Base-by-base conservation (phyloP, 2,888 invertebrate genomes). In the Argyra leucocephala region DNA sequence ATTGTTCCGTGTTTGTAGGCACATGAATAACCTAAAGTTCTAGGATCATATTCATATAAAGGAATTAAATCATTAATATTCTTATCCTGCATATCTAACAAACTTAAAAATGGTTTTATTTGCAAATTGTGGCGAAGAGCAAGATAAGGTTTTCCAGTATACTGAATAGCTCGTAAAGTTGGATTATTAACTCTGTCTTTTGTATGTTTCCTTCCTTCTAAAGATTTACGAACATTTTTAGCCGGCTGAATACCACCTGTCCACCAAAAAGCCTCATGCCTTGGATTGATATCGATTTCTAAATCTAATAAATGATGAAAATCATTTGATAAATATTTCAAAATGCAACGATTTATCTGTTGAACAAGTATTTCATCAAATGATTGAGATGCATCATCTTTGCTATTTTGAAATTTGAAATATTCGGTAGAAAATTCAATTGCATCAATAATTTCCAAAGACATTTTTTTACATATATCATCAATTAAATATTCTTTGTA, bases 191-290 rank as follows among this genome's bases (percentile, higher is more conserved):
- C 77, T 24, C 76, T 75, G 1, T 81, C 74, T 72, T 82, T 81
- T 6, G 79, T 72, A 79, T 80, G 82, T 36, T 72, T 67, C 10
- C 72, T 74, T 62, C 80, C 74, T 68, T 78, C 75, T 66, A 83
- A 81, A 69, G 78, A 77, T 67, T 79, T 80, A 1, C 80, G 72
- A 0, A 82, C 76, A 57, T 71, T 73, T 59, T 76, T 73, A 1
- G 87, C 82, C 0, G 87, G 83, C 67, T 85, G 76, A 70, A 89
- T 84, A 64, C 91, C 90, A 64, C 92, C 92, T 57, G 85, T 84
- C 74, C 84, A 84, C 96, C 96, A 96, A 78, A 90, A 91, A 26
- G 93, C 89, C 81, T 93, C 91, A 71, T 91, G 83, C 22, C 91
- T 82, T 4, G 95, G 90, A 68, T 89, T 84, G 72, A 85, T 82